Evolutionary conservation across 2,888 invertebrate genomes (phyloP).

Genomic region (Sphinx pinastri): DNA sequence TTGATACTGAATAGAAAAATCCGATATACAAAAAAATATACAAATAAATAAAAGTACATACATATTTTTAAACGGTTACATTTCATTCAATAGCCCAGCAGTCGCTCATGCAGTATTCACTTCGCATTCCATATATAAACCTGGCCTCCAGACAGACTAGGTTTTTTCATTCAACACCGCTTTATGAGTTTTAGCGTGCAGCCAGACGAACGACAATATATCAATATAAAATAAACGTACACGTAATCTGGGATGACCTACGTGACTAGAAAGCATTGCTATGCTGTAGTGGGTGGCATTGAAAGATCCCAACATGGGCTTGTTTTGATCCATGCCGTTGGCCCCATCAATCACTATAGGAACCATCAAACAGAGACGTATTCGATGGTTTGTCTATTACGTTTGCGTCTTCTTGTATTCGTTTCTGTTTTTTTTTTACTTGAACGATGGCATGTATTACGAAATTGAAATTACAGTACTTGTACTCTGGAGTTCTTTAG

Average conservation of each 20-base stretch:
- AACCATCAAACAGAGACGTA: conserved; percentile 29
- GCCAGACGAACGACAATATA: conserved; percentile 3
- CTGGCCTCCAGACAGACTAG: conserved; percentile 12
- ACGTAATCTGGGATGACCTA: conserved; percentile 26
- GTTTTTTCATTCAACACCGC: conserved; percentile 25
- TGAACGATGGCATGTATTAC: too few species aligned
- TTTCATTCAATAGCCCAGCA: background rate
- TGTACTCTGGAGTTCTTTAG: too few species aligned
- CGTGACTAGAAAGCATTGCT: conserved; percentile 28
- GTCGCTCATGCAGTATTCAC: background rate
- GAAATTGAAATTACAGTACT: too few species aligned
- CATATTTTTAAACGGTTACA: background rate
- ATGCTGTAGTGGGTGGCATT: conserved; percentile 53
- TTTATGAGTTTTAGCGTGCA: conserved; percentile 10
- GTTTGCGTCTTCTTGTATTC: background rate
- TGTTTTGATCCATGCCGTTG: conserved; percentile 71
- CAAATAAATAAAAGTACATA: too few species aligned
- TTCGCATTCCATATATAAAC: conserved; percentile 3
- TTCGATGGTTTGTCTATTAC: background rate
- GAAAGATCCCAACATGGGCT: conserved; percentile 61
- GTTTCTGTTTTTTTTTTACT: too few species aligned
- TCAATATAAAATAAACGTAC: conserved; percentile 21
- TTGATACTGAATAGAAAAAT: too few species aligned
- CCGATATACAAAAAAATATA: too few species aligned
- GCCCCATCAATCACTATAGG: conserved; percentile 48